Base-by-base conservation (phyloP, 2,888 invertebrate species). In the Hirudinaria manillensis region DNA sequence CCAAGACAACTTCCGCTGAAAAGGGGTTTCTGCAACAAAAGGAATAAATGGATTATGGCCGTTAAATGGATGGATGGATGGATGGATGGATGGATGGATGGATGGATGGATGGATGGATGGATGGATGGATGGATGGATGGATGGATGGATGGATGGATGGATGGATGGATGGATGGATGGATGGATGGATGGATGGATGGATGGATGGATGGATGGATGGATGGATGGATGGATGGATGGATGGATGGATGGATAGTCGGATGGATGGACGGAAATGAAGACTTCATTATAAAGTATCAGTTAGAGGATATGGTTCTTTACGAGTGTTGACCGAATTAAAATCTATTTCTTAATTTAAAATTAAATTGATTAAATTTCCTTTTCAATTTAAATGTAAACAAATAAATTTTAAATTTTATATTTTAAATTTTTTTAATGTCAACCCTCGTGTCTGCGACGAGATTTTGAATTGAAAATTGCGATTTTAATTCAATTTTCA, bases 31-130 rank as follows among this genome's bases (percentile, higher is more conserved):
- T 36, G 56, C 56, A 61, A 10, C 2, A 61, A 61, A 19, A 61
- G 10, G n/a, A 61, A n/a, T 61, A 3, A 61, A 61, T 27, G 56
- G 56, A 56, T 56, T 3, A 6, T 7, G 61, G n/a, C 13, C 1
- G 21, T 6, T 61, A 10, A 10, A 61, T 61, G 21, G 61, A 61
- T 3, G 61, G 61, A 61, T 7, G 61, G 61, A 61, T 61, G 61
- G 61, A 61, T 61, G 61, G 61, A 61, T 61, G 61, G 56, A 61
- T 61, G 61, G 61, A 61, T 61, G 61, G 61, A 61, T 61, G 61
- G 61, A 61, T 61, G 61, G 61, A 61, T 56, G 56, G 53, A 56
- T 61, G 61, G 61, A 61, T 61, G 61, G 61, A 61, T 61, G 61
- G 61, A 61, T 61, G 61, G 61, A 61, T 61, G 61, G 61, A 61